Conservation (phyloP, 2,888 invertebrate species). For the Polymixis flavicincta region DNA sequence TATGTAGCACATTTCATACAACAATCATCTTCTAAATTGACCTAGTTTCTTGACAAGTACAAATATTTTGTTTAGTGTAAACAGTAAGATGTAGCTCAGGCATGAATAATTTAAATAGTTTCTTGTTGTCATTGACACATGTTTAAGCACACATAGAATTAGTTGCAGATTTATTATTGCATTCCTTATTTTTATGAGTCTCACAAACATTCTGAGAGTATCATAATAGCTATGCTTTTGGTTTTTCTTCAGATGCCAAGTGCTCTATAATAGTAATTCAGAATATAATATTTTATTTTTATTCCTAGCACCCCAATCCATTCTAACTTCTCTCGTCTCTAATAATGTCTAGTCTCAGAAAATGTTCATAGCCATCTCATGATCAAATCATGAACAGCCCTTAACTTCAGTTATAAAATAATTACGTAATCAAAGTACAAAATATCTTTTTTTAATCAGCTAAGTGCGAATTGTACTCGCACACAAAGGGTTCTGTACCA, state of each 20-base stretch:
- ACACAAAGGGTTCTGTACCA: background rate
- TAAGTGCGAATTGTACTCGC: background rate
- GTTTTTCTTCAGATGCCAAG: background rate
- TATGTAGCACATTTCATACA: background rate
- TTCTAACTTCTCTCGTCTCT: too few species aligned
- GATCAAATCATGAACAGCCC: too few species aligned
- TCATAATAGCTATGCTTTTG: constrained; percentile 11
- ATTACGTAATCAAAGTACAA: background rate
- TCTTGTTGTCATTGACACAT: background rate
- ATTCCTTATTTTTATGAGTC: background rate
- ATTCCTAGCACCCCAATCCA: background rate
- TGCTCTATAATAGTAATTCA: background rate
- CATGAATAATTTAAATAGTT: constrained; percentile 30
- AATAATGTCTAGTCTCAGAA: too few species aligned
- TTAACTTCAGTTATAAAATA: background rate
- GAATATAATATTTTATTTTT: background rate
- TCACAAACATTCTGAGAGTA: background rate
- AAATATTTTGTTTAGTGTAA: constrained; percentile 39
- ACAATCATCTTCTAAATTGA: constrained; percentile 46
- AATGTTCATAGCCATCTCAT: background rate
- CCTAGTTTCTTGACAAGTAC: constrained; percentile 45
- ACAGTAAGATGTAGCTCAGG: constrained; percentile 17
- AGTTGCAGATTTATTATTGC: background rate
- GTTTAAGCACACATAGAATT: constrained; percentile 8
- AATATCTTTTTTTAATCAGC: background rate